Percentiles rank a stretch among this genome's conserved stretches.
Conservation (phyloP, 2,797 vertebrate species). For the Macropus fuliginosus region DNA sequence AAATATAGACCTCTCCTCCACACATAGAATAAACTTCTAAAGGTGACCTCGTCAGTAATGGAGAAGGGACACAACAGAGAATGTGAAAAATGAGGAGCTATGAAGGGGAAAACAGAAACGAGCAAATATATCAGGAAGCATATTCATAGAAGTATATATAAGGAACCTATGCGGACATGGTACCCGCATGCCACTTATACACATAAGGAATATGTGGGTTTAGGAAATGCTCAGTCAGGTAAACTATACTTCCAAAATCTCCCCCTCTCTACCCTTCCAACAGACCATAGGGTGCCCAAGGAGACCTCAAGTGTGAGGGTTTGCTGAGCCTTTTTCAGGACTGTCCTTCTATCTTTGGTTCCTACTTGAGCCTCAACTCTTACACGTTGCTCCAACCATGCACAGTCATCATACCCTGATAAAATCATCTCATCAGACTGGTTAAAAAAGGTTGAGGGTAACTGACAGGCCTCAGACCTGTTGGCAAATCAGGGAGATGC, state of each 20-base stretch:
- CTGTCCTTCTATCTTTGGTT: background rate
- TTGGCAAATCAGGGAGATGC: too few relatives aligned
- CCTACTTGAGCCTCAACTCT: background rate
- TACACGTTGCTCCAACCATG: background rate
- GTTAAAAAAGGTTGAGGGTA: too few relatives aligned
- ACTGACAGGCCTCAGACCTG: too few relatives aligned
- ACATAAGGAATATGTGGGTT: background rate
- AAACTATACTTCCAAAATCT: background rate
- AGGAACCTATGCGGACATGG: background rate
- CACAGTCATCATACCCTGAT: too few relatives aligned
- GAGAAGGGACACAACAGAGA: background rate
- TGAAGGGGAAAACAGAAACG: background rate
- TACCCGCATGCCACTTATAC: background rate
- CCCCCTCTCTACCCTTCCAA: too few relatives aligned
- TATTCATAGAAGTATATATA: background rate
- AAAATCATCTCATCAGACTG: too few relatives aligned
- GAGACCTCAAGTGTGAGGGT: background rate
- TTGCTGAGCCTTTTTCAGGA: background rate
- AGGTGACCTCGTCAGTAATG: background rate
- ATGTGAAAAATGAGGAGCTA: background rate
- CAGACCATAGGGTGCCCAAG: background rate
- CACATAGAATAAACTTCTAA: background rate
- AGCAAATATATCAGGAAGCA: background rate
- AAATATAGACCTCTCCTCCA: background rate
- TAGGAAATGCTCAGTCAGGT: background rate